Percentiles rank a stretch among this genome's conserved stretches.
phyloP scores from a whole-genome alignment of 1,140 invertebrate species.

The Calephelis virginiensis region DNA sequence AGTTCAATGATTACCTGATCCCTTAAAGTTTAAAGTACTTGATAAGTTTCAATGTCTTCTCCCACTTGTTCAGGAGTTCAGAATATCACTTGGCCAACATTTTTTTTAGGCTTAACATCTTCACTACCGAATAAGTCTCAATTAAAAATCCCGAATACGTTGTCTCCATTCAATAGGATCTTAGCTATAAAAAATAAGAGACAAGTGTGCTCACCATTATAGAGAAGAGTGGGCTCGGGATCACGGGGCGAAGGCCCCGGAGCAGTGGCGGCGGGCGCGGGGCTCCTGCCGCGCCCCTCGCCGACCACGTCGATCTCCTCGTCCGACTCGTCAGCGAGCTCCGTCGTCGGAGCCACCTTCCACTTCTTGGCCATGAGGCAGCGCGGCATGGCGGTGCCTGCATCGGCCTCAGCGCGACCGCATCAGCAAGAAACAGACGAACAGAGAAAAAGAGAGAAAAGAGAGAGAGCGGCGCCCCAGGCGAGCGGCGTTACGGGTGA shows the following conservation, averaged over 20 bases:
- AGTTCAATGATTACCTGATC: neutral
- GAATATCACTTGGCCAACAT: too few relatives aligned
- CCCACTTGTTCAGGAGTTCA: too few relatives aligned
- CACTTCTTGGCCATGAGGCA: conserved; percentile 95
- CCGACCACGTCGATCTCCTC: conserved; percentile 90
- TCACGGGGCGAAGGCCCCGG: conserved; percentile 68
- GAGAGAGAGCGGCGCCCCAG: conserved; percentile 70
- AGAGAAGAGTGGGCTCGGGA: conserved; percentile 73
- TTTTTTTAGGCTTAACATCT: too few relatives aligned
- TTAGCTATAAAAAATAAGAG: neutral
- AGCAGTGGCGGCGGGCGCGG: conserved; percentile 73
- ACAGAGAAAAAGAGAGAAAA: conserved; percentile 75
- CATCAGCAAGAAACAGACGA: conserved; percentile 74
- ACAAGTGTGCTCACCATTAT: conserved; percentile 63
- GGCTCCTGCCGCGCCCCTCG: conserved; percentile 77
- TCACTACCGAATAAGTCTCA: too few relatives aligned
- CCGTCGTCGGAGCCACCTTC: conserved; percentile 90
- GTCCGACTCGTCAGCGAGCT: conserved; percentile 85
- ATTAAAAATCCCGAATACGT: too few relatives aligned
- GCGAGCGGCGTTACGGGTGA: conserved; percentile 71
- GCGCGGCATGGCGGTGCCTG: conserved; percentile 85
- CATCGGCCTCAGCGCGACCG: conserved; percentile 72
- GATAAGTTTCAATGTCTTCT: too few relatives aligned
- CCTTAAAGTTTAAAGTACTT: too few relatives aligned
- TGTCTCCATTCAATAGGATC: neutral